Conservation (phyloP, 2,113 vertebrate species). For the Kryptolebias marmoratus region DNA sequence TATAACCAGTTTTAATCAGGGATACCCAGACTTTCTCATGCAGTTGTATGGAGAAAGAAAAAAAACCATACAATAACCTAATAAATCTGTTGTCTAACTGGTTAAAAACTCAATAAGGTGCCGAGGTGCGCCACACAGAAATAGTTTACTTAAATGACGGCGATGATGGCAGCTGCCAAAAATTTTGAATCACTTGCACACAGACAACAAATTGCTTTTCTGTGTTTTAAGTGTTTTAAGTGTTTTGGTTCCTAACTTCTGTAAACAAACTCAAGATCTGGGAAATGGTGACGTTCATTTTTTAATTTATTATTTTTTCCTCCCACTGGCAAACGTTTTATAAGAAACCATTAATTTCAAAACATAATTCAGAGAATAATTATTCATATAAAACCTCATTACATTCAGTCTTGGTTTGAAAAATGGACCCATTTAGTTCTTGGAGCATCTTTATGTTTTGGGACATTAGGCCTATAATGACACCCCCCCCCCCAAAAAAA, state of each 20-base stretch:
- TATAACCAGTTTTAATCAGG: too few species aligned
- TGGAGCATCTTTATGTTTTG: constrained; percentile 30
- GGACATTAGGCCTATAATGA: constrained; percentile 29
- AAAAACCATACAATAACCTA: too few species aligned
- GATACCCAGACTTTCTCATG: too few species aligned
- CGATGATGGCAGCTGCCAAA: too few species aligned
- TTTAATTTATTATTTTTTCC: background rate
- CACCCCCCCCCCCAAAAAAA: background rate
- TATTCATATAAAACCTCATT: constrained; percentile 18
- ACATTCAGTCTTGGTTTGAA: constrained; percentile 5
- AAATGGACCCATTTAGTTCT: constrained; percentile 12
- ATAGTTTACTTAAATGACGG: too few species aligned
- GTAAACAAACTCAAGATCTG: background rate
- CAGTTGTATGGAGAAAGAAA: too few species aligned
- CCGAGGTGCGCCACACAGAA: too few species aligned
- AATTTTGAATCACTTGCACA: too few species aligned
- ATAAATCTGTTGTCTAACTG: too few species aligned
- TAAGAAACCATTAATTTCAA: background rate
- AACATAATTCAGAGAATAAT: constrained; percentile 12
- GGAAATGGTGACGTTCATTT: background rate
- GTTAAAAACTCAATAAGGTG: too few species aligned
- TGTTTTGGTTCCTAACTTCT: background rate
- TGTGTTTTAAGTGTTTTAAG: background rate
- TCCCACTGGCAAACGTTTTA: constrained; percentile 6
- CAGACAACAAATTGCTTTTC: background rate